Conservation (phyloP, 1,140 invertebrate species). For the Neuroterus valhalla region DNA sequence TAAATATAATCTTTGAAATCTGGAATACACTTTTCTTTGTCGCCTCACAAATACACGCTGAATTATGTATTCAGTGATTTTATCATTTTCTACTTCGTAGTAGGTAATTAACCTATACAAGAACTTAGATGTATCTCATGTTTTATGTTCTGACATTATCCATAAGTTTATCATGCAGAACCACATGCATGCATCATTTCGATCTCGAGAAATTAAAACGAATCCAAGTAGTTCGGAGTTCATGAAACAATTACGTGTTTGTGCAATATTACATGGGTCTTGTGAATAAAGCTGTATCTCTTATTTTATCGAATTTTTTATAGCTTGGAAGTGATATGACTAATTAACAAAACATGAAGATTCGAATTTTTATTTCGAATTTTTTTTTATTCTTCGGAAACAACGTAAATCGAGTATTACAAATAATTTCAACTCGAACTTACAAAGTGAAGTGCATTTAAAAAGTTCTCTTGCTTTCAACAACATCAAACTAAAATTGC, state of each 20-base stretch:
- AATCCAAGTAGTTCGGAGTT: constrained; percentile 4
- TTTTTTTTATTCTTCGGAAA: too few relatives aligned
- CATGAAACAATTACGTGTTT: neutral
- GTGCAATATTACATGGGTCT: neutral
- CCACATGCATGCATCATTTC: neutral
- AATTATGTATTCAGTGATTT: constrained; percentile 36
- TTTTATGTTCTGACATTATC: constrained; percentile 23
- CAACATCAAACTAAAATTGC: too few relatives aligned
- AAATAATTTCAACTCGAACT: too few relatives aligned
- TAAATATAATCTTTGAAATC: too few relatives aligned
- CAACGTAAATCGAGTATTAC: too few relatives aligned
- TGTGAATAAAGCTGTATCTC: constrained; percentile 12
- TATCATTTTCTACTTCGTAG: constrained; percentile 32
- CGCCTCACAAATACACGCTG: neutral
- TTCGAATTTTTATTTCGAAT: too few relatives aligned
- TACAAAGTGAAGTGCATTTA: too few relatives aligned
- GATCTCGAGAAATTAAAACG: constrained; percentile 6
- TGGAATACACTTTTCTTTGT: neutral
- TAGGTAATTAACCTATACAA: constrained; percentile 30
- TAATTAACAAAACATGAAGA: too few relatives aligned
- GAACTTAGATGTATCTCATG: neutral
- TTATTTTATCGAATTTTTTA: constrained; percentile 12
- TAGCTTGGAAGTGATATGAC: neutral
- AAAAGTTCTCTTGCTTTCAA: too few relatives aligned
- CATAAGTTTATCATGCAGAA: neutral